A percentile compares a stretch with the other conserved stretches of the same genome.
These are phyloP conservation scores for Crotophaga sulcirostris DNA, from an alignment of 2,113 vertebrate species.

Conservation along the genomic window DNA sequence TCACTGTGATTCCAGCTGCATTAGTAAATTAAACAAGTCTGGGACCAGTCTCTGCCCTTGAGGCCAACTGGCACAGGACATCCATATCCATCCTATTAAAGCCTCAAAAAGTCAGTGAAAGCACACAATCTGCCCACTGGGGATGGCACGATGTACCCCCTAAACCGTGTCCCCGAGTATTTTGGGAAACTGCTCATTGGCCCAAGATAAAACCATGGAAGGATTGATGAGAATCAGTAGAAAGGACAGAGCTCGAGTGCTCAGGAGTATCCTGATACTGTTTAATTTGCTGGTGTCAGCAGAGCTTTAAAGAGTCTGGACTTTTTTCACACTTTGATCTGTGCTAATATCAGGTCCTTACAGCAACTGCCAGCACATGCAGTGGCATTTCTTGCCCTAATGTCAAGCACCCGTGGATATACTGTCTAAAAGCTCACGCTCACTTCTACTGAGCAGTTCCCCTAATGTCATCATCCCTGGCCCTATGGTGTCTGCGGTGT, in stretches of 20 bases:
- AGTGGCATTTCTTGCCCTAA: neutral
- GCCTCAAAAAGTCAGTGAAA: neutral
- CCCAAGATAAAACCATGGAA: neutral
- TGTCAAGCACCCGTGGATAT: fast-evolving
- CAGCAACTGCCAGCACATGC: neutral
- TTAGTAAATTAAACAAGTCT: slow-evolving; percentile 2
- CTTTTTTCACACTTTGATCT: neutral
- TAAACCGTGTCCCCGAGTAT: neutral
- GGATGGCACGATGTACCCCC: neutral
- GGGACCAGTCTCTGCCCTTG: neutral
- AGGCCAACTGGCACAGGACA: neutral
- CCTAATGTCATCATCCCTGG: neutral
- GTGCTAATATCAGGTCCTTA: neutral
- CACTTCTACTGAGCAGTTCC: neutral
- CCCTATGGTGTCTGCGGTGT: fast-evolving
- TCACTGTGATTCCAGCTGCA: neutral
- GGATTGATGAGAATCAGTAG: neutral
- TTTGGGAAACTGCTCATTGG: neutral
- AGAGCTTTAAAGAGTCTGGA: neutral
- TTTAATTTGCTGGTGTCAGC: neutral
- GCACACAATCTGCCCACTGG: neutral
- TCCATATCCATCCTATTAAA: neutral
- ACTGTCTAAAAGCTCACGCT: neutral
- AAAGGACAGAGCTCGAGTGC: neutral
- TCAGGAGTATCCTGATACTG: neutral